phyloP scores from a whole-genome alignment of 2,888 invertebrate species.

The Odontothrips loti region DNA sequence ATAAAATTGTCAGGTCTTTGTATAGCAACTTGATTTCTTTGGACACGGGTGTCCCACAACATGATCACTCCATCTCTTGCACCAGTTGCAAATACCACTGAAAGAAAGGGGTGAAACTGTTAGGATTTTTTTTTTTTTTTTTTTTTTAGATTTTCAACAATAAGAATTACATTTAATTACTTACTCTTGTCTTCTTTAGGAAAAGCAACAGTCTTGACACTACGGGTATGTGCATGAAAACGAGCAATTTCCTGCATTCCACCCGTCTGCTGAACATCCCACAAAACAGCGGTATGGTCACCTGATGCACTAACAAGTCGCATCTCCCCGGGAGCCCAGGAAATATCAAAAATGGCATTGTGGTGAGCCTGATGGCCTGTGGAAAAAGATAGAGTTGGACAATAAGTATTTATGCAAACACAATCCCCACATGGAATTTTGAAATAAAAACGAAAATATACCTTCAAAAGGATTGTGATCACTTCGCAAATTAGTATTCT shows the following conservation, averaged over 20 bases:
- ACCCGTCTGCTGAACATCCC: constrained; percentile 58
- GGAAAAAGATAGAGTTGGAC: constrained; percentile 23
- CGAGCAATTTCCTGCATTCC: constrained; percentile 41
- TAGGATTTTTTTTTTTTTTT: not conserved
- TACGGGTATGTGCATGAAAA: constrained; percentile 72
- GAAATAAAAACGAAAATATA: constrained; percentile 20
- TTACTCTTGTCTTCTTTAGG: constrained; percentile 58
- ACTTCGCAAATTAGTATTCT: constrained; percentile 43
- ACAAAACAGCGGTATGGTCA: constrained; percentile 76
- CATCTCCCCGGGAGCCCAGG: constrained; percentile 74
- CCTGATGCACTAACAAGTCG: constrained; percentile 79
- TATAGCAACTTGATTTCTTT: constrained; percentile 27
- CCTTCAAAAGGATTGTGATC: constrained; percentile 16
- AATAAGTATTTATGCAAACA: not conserved
- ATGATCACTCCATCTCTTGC: constrained; percentile 82
- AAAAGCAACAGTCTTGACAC: constrained; percentile 77
- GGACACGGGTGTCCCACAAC: constrained; percentile 70
- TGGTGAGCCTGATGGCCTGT: constrained; percentile 55
- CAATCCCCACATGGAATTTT: not conserved
- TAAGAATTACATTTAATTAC: constrained; percentile 30
- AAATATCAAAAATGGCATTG: constrained; percentile 86
- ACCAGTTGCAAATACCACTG: constrained; percentile 79
- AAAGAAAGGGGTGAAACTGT: constrained; percentile 38
- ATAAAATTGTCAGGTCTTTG: constrained; percentile 65
- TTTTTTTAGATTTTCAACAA: not conserved